A percentile compares a stretch with the other conserved stretches of the same genome.
These are phyloP conservation scores for Prosapia bicincta DNA, from an alignment of 2,888 invertebrate species.

Conservation along the genomic window DNA sequence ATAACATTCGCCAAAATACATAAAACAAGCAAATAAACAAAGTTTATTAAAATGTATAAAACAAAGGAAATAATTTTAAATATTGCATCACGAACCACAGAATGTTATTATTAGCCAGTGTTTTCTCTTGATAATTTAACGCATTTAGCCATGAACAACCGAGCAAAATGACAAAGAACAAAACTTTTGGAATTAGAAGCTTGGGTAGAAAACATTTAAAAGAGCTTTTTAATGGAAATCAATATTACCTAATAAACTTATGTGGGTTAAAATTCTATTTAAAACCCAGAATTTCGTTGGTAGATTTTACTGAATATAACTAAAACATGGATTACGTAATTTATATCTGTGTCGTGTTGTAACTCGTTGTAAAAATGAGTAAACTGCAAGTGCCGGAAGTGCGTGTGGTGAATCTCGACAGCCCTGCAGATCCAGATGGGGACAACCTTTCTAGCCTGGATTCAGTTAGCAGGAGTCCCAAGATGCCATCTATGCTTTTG, in stretches of 20 bases:
- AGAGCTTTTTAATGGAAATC: neutral
- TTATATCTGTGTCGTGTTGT: neutral
- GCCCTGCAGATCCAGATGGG: neutral
- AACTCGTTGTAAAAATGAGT: constrained; percentile 6
- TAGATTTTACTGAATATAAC: too few relatives aligned
- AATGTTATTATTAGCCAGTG: neutral
- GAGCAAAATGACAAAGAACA: neutral
- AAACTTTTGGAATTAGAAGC: neutral
- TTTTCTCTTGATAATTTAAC: neutral
- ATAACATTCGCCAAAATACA: too few relatives aligned
- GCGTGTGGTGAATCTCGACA: neutral
- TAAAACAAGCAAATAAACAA: too few relatives aligned
- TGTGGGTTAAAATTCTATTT: too few relatives aligned
- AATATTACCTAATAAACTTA: neutral
- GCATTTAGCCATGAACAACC: neutral
- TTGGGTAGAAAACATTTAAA: neutral
- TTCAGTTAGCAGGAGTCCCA: neutral
- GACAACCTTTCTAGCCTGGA: constrained; percentile 9
- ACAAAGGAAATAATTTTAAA: neutral
- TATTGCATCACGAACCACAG: neutral
- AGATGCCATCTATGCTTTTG: constrained; percentile 10
- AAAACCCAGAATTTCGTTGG: too few relatives aligned
- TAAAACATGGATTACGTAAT: too few relatives aligned
- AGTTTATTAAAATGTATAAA: too few relatives aligned
- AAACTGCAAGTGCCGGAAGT: constrained; percentile 22